Base-by-base conservation (phyloP, 2,797 vertebrate species). In the Hydrolagus colliei region DNA sequence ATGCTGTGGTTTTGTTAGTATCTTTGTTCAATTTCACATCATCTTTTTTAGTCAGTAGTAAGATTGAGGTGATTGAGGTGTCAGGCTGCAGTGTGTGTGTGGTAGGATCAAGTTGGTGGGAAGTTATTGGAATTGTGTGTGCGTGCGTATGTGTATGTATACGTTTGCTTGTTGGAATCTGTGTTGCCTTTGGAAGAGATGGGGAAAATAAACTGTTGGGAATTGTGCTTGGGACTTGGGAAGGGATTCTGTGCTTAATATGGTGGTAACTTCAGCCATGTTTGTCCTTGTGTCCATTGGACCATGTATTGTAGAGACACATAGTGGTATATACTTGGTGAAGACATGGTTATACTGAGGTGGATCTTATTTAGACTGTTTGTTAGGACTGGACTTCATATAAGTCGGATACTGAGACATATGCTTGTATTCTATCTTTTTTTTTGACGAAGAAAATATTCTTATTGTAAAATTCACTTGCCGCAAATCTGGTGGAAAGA, bases 221-320 rank as follows among this genome's bases (percentile, higher is more conserved):
- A 10, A 52, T 35, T 67, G 65, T 12, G 65, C 32, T 71, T 12
- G 14, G 10, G 41, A 35, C 22, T 76, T 41, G 32, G 32, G 32
- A 65, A 13, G 10, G 3, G 41, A 52, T 52, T 52, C 41, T 6
- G 6, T 52, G 41, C 6, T 52, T 52, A 52, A 52, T 3, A 52
- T 52, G 41, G 41, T 52, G 41, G 41, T 52, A 52, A 52, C 41
- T 52, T 52, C 41, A 52, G 41, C 41, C 41, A 52, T 52, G 41
- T 52, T 52, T 52, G 41, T 52, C 1, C 41, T 52, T 6, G 2
- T 52, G 41, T 52, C n/a, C 61, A 27, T 18, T 88, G 86, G 87
- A 73, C 71, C 78, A 75, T 88, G 27, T 35, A 41, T 78, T 22
- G 87, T 88, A 88, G 2, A 90, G 89, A 90, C 89, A 90, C 89